These are phyloP conservation scores for Ooceraea biroi DNA, from an alignment of 1,140 invertebrate species.

Conservation along the genomic window DNA sequence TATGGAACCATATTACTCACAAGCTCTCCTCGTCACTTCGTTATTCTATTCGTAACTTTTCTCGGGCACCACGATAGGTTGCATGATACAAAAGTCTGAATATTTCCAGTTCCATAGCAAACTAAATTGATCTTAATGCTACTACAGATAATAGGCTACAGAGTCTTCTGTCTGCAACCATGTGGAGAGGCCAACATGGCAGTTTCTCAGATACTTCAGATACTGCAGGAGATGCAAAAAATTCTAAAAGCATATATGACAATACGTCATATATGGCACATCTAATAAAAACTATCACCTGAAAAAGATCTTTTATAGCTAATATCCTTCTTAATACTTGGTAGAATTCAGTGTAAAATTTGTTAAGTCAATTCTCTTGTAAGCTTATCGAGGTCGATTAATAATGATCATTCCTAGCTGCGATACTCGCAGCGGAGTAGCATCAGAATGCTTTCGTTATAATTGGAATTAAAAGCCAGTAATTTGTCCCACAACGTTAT, in stretches of 20 bases:
- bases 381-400: slow-evolving; percentile 3
- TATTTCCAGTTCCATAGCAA: slow-evolving; percentile 72
- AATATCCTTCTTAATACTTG: background rate
- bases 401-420: slow-evolving; percentile 15
- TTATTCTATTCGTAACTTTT: slow-evolving; percentile 16
- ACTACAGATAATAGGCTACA: slow-evolving; percentile 76
- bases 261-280: background rate
- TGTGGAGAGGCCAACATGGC: slow-evolving; percentile 80
- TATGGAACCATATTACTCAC: slow-evolving; percentile 72
- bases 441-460: slow-evolving; percentile 11
- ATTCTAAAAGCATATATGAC: slow-evolving; percentile 38
- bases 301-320: background rate
- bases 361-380: slow-evolving; percentile 26
- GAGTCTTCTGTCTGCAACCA: slow-evolving; percentile 83
- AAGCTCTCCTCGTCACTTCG: background rate
- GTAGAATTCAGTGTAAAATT: background rate
- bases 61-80: background rate
- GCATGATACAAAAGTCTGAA: background rate
- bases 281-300: slow-evolving; percentile 12
- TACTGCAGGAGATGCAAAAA: too few relatives aligned
- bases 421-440: slow-evolving; percentile 9
- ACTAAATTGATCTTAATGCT: slow-evolving; percentile 60
- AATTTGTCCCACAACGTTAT: slow-evolving; percentile 17
- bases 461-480: slow-evolving; percentile 7
- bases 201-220: slow-evolving; percentile 39